These are phyloP conservation scores for Panzeria rudis DNA, from an alignment of 2,888 invertebrate species.

Conservation along the genomic window DNA sequence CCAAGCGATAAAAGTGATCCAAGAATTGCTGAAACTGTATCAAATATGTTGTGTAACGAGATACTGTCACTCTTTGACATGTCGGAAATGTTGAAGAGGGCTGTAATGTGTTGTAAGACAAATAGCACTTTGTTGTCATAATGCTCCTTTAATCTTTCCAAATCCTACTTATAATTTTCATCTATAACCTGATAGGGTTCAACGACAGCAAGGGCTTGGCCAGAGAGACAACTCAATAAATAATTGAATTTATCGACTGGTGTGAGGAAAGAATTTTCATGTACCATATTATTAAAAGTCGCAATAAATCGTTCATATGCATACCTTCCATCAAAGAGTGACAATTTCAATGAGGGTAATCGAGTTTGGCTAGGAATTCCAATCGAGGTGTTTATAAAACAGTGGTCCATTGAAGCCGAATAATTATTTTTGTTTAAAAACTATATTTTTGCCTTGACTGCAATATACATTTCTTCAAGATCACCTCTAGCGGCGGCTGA, in stretches of 20 bases:
- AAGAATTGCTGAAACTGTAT: background rate
- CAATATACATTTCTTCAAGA: constrained; percentile 47
- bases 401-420: no score
- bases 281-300: constrained; percentile 31
- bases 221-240: no score
- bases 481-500: constrained; percentile 34
- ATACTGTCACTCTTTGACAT: background rate
- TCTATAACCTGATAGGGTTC: constrained; percentile 28
- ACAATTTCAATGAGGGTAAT: constrained; percentile 32
- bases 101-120: constrained; percentile 26
- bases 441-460: constrained; percentile 31
- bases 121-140: constrained; percentile 46
- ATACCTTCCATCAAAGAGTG: constrained; percentile 43
- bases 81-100: constrained; percentile 20
- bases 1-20: no score
- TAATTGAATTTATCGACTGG: no score
- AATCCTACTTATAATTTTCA: constrained; percentile 21
- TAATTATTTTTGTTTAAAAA: no score
- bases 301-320: constrained; percentile 51
- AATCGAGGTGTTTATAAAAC: no score
- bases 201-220: background rate
- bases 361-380: no score
- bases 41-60: background rate
- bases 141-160: constrained; percentile 26
- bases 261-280: no score